These are phyloP conservation scores for Podarcis muralis DNA, from an alignment of 2,113 vertebrate genomes.

Conservation along the genomic window DNA sequence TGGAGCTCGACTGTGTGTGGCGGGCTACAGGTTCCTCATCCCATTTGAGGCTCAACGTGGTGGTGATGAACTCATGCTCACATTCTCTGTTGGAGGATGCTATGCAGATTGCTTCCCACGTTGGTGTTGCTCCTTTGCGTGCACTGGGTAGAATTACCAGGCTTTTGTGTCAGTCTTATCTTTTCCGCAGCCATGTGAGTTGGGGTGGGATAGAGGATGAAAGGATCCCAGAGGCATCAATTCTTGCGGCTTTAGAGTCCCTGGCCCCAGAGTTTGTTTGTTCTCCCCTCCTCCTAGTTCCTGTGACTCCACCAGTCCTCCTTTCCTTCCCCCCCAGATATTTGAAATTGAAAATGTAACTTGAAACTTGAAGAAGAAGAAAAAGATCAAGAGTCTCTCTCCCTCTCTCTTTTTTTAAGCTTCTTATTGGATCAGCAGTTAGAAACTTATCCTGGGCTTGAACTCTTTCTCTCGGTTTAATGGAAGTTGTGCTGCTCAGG, in stretches of 20 bases:
- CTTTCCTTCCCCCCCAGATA: conserved; percentile 36
- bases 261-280: conserved; percentile 1
- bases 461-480: conserved; percentile 68
- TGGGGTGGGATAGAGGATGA: conserved; percentile 7
- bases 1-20: background rate
- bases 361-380: conserved; percentile 66
- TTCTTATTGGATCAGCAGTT: conserved; percentile 71
- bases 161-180: conserved; percentile 27
- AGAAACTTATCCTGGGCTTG: conserved; percentile 68
- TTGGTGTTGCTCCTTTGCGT: conserved; percentile 24
- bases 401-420: conserved; percentile 47
- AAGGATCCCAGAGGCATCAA: conserved; percentile 21
- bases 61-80: background rate
- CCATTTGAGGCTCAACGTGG: background rate
- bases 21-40: background rate
- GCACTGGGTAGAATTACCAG: conserved; percentile 35
- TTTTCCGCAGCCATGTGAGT: background rate
- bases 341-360: conserved; percentile 58
- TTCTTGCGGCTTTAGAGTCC: conserved; percentile 5
- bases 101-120: conserved; percentile 10
- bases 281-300: background rate
- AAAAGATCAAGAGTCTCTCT: conserved; percentile 67
- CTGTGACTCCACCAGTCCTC: background rate
- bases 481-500: conserved; percentile 51
- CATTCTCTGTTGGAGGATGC: background rate